Base-by-base conservation (phyloP, 2,888 invertebrate genomes). In the Pheosia gnoma region DNA sequence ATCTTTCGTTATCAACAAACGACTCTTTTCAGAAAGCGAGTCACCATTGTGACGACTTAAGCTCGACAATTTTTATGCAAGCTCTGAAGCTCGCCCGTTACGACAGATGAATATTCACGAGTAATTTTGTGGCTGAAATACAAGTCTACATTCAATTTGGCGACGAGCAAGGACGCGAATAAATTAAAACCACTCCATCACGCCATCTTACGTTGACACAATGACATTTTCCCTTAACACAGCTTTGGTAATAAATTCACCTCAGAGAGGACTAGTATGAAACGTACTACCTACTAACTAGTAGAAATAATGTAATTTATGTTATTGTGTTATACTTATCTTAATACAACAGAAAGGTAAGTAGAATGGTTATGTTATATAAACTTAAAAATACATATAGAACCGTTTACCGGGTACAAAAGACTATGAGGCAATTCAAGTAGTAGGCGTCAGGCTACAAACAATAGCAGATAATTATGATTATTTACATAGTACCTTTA, bases 151-250 rank as follows among this genome's bases (percentile, higher is more conserved):
- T 79, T 77, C 72, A 78, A 78, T 77, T 80, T 75, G 63, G 60
- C 51, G 58, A 60, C 54, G 65, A 72, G 65, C 60, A 59, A 59
- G 62, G 66, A 69, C 63, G 60, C 37, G 71, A 78, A 82, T 82
- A 80, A 83, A 83, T 83, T 81, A 79, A 77, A 69, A 76, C 66
- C 73, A 69, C 77, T 80, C 72, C 76, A 74, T 78, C 75, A 75
- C 65, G 71, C 70, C 77, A 75, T 81, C 76, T 77, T 71, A 72
- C 67, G 68, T 67, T 77, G 72, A 76, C 71, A 72, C 58, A 66
- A 65, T 66, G 72, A 59, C 65, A 61, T 66, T 72, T 76, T 74
- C 64, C 60, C 57, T 73, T 51, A 25, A 51, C 65, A 67, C 66
- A 75, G 72, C 68, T 74, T 74, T 67, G 68, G 66, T 67, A 65